Conservation (phyloP, 2,113 vertebrate genomes). For the Oxyura jamaicensis region DNA sequence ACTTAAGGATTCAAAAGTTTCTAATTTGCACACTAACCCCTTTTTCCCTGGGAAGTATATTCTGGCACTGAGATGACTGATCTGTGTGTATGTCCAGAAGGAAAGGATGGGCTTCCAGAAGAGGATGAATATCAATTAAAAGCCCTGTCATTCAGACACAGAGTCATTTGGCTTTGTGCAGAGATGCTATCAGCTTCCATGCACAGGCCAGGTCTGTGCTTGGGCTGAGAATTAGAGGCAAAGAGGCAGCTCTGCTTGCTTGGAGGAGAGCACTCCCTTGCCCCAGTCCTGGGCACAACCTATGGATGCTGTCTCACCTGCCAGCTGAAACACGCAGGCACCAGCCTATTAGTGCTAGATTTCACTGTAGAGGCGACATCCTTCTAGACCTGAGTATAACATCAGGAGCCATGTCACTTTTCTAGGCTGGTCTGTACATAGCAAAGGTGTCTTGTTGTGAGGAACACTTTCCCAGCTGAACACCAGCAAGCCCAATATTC, state of each 20-base stretch:
- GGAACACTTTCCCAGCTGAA: neutral
- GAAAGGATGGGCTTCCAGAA: neutral
- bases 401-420: neutral
- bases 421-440: neutral
- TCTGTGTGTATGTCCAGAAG: neutral
- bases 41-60: neutral
- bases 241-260: neutral
- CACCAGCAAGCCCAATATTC: neutral
- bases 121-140: neutral
- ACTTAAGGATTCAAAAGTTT: neutral
- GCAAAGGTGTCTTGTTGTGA: neutral
- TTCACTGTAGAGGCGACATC: neutral
- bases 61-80: fast-evolving
- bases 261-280: neutral
- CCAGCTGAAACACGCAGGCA: fast-evolving
- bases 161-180: neutral
- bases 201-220: neutral
- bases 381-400: neutral
- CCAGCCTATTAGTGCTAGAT: neutral
- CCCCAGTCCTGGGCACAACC: fast-evolving
- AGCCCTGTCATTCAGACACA: neutral
- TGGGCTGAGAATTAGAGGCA: neutral
- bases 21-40: neutral
- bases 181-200: neutral
- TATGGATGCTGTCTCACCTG: neutral